Evolutionary conservation across 2,113 vertebrate genomes (phyloP), one percentile per base, ranked within the genome.

Genomic region (Romanogobio albipinnatus): DNA sequence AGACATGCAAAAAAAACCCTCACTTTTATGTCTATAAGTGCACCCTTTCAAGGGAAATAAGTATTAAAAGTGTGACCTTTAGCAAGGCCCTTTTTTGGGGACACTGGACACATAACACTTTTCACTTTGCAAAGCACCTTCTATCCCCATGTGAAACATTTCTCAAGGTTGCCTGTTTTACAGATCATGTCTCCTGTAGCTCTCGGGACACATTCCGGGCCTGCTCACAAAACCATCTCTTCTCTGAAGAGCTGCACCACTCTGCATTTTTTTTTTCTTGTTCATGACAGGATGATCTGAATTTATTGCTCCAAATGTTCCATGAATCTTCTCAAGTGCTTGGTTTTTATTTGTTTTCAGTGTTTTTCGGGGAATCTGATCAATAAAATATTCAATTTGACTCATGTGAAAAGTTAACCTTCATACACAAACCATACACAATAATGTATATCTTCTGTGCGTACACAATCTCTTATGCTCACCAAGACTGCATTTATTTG

Each of bases 131-230:
- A 24, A 66, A 82, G 71, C 22, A 77, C 43, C 68, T 84, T 59
- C 17, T 3, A 49, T 24, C 84, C 78, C 73, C 85, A 64, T 24
- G 84, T 53, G 76, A 84, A 84, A 76, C 26, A 68, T 61, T 64
- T 68, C 51, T 82, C 51, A 43, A 58, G 73, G 58, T 51, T 77
- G 77, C 81, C 85, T 88, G 87, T 76, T 86, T 82, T 85, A 85
- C 68, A 51, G 61, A 82, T 86, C 70, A 81, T 82, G 19, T 22
- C 1, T 83, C 10, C 58, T 61, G 70, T 76, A 80, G 39, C 59
- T 80, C 74, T 13, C 17, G 59, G 75, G 81, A 84, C 84, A 78
- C 74, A 88, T 85, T 84, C 62, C 82, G 33, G n/a, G 64, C 8
- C 62, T 82, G 53, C 43, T 45, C 75, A 39, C 29, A 81, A 84